Percentiles rank a stretch among this genome's conserved stretches.
phyloP scores from a whole-genome alignment of 2,113 vertebrate genomes.

The Murina feae region DNA sequence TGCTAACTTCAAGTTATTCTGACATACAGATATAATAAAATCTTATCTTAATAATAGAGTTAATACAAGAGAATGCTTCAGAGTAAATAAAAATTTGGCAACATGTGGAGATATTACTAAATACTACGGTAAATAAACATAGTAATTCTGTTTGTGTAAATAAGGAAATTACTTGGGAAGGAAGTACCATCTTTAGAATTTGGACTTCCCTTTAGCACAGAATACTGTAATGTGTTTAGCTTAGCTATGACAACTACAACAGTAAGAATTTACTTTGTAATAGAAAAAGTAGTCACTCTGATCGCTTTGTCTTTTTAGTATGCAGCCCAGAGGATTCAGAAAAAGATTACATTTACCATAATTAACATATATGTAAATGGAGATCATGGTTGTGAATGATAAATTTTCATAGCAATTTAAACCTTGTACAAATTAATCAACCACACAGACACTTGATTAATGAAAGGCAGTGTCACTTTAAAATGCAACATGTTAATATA shows the following conservation, averaged over 20 bases:
- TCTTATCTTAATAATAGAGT: conserved; percentile 59
- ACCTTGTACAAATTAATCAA: conserved; percentile 92
- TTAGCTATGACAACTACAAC: conserved; percentile 75
- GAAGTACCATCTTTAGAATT: conserved; percentile 73
- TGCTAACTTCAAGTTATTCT: conserved; percentile 69
- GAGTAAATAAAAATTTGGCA: conserved; percentile 60
- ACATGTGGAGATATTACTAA: conserved; percentile 61
- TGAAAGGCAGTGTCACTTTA: conserved; percentile 89
- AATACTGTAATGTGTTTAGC: conserved; percentile 78
- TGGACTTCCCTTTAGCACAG: conserved; percentile 78
- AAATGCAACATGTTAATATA: conserved; percentile 91
- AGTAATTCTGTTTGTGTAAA: conserved; percentile 68
- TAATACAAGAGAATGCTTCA: conserved; percentile 63
- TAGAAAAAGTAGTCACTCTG: conserved; percentile 81
- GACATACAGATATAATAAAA: conserved; percentile 72
- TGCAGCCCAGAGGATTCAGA: conserved; percentile 88
- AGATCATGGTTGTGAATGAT: conserved; percentile 92
- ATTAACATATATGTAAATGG: conserved; percentile 93
- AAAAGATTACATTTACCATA: conserved; percentile 91
- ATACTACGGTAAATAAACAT: conserved; percentile 55
- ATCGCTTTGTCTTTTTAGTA: conserved; percentile 88
- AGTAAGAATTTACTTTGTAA: conserved; percentile 82
- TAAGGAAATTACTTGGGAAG: conserved; percentile 78
- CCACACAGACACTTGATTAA: conserved; percentile 91
- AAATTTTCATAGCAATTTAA: conserved; percentile 93